Percentiles rank a stretch among this genome's conserved stretches.
Conservation (phyloP, 2,888 invertebrate species). For the Acronicta alni region DNA sequence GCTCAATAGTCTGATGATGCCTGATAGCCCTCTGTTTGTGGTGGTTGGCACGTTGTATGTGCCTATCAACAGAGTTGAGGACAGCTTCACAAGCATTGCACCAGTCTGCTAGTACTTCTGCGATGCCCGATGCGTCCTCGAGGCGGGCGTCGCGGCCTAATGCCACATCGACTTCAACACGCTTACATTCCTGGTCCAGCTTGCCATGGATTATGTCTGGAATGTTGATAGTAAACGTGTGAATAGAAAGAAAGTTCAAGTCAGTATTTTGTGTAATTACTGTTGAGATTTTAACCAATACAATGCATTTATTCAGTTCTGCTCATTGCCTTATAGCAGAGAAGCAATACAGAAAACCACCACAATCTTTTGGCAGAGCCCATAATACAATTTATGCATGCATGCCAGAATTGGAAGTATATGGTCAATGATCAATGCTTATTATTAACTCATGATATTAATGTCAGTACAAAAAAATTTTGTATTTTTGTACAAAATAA, state of each 20-base stretch:
- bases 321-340: no score
- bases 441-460: no score
- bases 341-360: no score
- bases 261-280: no score
- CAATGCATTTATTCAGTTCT: no score
- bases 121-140: conserved; percentile 94
- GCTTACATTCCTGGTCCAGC: conserved; percentile 97
- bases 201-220: conserved; percentile 98
- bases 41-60: conserved; percentile 95
- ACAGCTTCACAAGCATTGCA: conserved; percentile 96
- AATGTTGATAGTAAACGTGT: conserved; percentile 43
- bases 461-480: no score
- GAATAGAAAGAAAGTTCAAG: background rate
- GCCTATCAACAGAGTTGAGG: conserved; percentile 95
- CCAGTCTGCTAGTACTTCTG: conserved; percentile 95
- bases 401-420: no score
- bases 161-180: conserved; percentile 97
- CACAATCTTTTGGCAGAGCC: no score
- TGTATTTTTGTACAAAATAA: no score
- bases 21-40: conserved; percentile 94
- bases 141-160: conserved; percentile 97
- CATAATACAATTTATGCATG: no score
- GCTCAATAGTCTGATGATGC: conserved; percentile 95
- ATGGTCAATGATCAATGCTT: no score
- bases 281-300: no score